Base-by-base conservation (phyloP, 2,888 invertebrate genomes). In the Pediacus dermestoides region DNA sequence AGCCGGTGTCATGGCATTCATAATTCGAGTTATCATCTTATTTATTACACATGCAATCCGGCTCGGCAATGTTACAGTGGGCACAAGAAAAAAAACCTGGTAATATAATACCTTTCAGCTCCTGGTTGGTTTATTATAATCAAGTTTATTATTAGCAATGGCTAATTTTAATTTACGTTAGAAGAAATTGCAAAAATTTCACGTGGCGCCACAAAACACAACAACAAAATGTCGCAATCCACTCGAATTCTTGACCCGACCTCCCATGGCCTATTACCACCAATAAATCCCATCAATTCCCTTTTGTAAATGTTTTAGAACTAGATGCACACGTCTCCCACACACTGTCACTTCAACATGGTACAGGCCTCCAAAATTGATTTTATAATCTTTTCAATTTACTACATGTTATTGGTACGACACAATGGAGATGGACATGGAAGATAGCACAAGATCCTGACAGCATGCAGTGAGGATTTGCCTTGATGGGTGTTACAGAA, bases 351-450 rank as follows among this genome's bases (percentile, higher is more conserved):
- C 61, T 59, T 61, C 51, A 53, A 55, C 48, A 56, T 63, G 61
- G 57, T 59, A 61, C 56, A 44, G 47, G 45, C 46, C n/a, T n/a
- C n/a, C n/a, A n/a, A 63, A 67, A 70, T 69, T 68, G 70, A 70
- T 68, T 69, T 66, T 69, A 66, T 70, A 52, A 52, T 52, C 67
- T 68, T 67, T 69, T 70, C 70, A 70, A 70, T 70, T 68, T 68
- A 66, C 64, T 65, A 60, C 66, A 64, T 70, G 68, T 70, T 70
- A 68, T 69, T 68, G 68, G 63, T 64, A 65, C 61, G 64, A 62
- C 66, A 69, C 69, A 68, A 68, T 69, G 55, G 64, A 63, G 69
- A 70, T 70, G 65, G 66, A 70, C 69, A 69, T 42, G 61, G 46
- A 27, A 55, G 68, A 68, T 68, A 67, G 48, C 42, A 50, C 53